Evolutionary conservation across 2,888 invertebrate species (phyloP).

Genomic region (Drosophila melanocephala): DNA sequence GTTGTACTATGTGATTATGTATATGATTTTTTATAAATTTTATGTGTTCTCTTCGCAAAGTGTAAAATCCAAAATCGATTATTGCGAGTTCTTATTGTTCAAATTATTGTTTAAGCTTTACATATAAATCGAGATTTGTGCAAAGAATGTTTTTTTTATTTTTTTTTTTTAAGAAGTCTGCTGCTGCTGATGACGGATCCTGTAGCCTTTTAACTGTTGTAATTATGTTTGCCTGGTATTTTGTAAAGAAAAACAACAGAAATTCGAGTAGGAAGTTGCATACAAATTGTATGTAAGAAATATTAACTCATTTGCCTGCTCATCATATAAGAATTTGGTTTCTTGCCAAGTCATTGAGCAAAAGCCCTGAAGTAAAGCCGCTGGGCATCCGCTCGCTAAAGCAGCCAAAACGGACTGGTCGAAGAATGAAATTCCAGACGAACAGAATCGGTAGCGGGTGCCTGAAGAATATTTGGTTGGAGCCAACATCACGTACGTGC

Average conservation of each 20-base stretch:
- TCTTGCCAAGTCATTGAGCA: background rate
- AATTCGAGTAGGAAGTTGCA: background rate
- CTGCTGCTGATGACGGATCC: background rate
- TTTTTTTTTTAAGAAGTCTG: background rate
- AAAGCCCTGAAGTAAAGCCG: background rate
- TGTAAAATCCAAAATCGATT: slow-evolving; percentile 20
- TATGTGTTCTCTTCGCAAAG: slow-evolving; percentile 30
- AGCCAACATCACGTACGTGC: background rate
- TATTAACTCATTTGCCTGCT: background rate
- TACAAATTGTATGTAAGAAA: background rate
- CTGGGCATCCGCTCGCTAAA: background rate
- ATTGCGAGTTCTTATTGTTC: slow-evolving; percentile 29
- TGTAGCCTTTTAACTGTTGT: background rate
- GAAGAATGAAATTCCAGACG: background rate
- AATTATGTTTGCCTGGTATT: background rate
- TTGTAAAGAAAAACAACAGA: background rate
- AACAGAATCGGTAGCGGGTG: background rate
- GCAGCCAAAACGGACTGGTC: background rate
- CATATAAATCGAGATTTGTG: slow-evolving; percentile 41
- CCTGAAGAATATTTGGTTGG: background rate
- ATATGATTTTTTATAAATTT: slow-evolving; percentile 16
- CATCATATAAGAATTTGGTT: background rate
- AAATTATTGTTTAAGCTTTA: slow-evolving; percentile 27
- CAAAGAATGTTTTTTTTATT: slow-evolving; percentile 3
- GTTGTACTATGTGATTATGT: slow-evolving; percentile 27